Evolutionary conservation across 2,797 vertebrate species (phyloP).

Genomic region (Pantherophis vulpinus): DNA sequence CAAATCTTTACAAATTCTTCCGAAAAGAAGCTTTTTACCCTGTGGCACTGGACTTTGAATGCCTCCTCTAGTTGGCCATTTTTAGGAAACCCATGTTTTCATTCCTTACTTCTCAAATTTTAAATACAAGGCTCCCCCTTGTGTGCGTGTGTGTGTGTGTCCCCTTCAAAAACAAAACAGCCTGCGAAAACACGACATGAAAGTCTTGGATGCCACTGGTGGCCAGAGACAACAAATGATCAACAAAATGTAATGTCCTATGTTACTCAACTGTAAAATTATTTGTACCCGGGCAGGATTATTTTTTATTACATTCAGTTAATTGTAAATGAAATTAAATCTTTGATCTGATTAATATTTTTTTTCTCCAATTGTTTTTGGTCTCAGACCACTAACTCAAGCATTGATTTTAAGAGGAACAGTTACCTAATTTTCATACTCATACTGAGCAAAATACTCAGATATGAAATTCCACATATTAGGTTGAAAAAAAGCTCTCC

Average conservation of each 20-base stretch:
- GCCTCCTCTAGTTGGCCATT: not conserved
- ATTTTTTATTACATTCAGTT: not conserved
- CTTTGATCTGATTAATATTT: not conserved
- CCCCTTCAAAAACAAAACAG: not conserved
- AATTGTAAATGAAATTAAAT: not conserved
- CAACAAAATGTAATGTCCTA: not conserved
- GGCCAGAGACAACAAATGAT: not conserved
- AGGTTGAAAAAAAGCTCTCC: not conserved
- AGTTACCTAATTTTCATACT: not conserved
- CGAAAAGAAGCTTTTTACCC: not conserved
- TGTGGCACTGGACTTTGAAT: not conserved
- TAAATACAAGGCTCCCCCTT: not conserved
- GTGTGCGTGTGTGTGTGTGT: not conserved
- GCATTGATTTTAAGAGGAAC: constrained; percentile 20
- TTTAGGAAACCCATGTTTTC: not conserved
- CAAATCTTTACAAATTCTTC: not conserved
- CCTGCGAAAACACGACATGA: not conserved
- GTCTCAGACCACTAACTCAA: constrained; percentile 34
- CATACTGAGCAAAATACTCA: not conserved
- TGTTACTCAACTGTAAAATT: not conserved
- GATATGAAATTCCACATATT: not conserved
- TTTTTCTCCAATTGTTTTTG: not conserved
- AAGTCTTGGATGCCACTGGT: not conserved
- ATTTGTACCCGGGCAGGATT: not conserved
- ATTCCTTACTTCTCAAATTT: not conserved